These are phyloP conservation scores for Oligia fasciuncula DNA, from an alignment of 2,888 invertebrate species.

Conservation along the genomic window DNA sequence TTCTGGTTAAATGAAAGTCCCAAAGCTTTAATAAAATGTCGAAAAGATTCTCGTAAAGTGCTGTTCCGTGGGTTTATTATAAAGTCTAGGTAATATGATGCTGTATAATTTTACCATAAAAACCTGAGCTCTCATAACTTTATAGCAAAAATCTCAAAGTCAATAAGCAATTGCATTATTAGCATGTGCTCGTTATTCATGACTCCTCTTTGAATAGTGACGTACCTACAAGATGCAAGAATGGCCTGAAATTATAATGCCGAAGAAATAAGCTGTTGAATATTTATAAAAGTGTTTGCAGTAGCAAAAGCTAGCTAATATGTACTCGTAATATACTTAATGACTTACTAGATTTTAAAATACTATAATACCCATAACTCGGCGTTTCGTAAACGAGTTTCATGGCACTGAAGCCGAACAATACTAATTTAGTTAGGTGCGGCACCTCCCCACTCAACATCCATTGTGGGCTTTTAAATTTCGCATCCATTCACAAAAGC, in stretches of 20 bases:
- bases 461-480: slow-evolving; percentile 60
- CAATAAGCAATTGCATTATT: slow-evolving; percentile 33
- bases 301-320: too few relatives aligned
- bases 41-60: slow-evolving; percentile 1
- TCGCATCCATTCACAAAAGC: slow-evolving; percentile 68
- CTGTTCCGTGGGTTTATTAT: neutral
- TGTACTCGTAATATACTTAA: neutral
- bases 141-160: slow-evolving; percentile 12
- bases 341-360: neutral
- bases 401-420: slow-evolving; percentile 21
- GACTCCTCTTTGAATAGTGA: slow-evolving; percentile 17
- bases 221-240: slow-evolving; percentile 5
- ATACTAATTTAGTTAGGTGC: slow-evolving; percentile 42
- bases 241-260: neutral
- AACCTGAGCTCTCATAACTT: neutral
- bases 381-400: neutral
- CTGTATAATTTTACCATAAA: neutral
- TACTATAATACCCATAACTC: neutral
- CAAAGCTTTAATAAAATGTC: neutral
- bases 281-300: too few relatives aligned
- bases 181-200: slow-evolving; percentile 23
- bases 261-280: neutral
- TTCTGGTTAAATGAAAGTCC: neutral
- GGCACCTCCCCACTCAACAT: slow-evolving; percentile 39
- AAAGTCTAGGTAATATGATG: neutral